Percentiles rank a stretch among this genome's conserved stretches.
Conservation (phyloP, 1,140 invertebrate species). For the Bradynema listronoti region DNA sequence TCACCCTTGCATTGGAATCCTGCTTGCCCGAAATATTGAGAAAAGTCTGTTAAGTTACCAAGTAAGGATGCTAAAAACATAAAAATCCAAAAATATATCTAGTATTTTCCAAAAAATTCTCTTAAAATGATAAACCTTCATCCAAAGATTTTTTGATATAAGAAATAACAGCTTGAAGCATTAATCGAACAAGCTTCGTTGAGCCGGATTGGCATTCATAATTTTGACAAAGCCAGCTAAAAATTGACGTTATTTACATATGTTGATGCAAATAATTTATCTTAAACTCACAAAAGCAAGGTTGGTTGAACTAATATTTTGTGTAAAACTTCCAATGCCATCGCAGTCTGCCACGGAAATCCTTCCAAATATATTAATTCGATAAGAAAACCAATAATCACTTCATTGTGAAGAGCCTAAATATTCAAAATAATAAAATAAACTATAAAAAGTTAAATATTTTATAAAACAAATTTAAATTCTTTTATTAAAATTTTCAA, state of each 20-base stretch:
- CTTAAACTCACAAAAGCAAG: conserved; percentile 67
- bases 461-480: no score
- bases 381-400: conserved; percentile 88
- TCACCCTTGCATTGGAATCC: conserved; percentile 33
- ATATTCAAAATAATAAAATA: no score
- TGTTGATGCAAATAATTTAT: conserved; percentile 71
- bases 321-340: conserved; percentile 88
- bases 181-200: conserved; percentile 66
- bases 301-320: conserved; percentile 82
- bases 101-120: background rate
- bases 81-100: no score
- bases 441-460: no score
- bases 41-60: no score
- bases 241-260: conserved; percentile 56
- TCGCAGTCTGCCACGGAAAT: conserved; percentile 83
- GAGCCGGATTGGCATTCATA: conserved; percentile 69
- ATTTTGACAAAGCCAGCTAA: conserved; percentile 22
- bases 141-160: conserved; percentile 35
- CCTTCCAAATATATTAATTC: conserved; percentile 95
- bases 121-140: conserved; percentile 25
- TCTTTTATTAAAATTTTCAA: no score
- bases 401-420: conserved; percentile 92
- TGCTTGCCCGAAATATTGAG: conserved; percentile 21
- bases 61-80: no score
- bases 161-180: conserved; percentile 61